Conservation (phyloP, 1,140 invertebrate genomes). For the Eufriesea mexicana region DNA sequence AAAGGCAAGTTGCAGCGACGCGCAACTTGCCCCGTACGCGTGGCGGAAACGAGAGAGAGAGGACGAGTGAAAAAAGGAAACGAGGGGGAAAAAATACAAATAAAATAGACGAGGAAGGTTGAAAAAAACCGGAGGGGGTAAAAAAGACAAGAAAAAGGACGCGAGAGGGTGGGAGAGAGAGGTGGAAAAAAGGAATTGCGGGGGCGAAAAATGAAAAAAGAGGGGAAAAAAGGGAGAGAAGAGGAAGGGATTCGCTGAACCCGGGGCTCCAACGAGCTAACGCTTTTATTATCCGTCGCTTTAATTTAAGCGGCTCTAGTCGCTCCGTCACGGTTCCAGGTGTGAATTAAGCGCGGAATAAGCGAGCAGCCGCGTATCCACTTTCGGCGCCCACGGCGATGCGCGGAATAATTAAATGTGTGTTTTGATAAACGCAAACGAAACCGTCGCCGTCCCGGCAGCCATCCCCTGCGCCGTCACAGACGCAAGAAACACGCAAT, state of each 20-base stretch:
- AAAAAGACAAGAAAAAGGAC: conserved; percentile 46
- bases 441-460: conserved; percentile 19
- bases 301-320: conserved; percentile 81
- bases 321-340: conserved; percentile 78
- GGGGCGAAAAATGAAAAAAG: not conserved
- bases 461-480: not conserved
- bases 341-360: conserved; percentile 79
- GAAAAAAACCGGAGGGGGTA: not conserved
- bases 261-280: conserved; percentile 59
- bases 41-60: conserved; percentile 33
- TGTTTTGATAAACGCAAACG: conserved; percentile 74
- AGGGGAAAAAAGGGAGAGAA: conserved; percentile 50
- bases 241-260: conserved; percentile 54
- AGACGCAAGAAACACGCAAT: conserved; percentile 44
- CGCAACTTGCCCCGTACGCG: conserved; percentile 44
- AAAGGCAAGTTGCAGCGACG: conserved; percentile 52
- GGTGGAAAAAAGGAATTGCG: not conserved
- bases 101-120: not conserved
- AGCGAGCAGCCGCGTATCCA: conserved; percentile 60
- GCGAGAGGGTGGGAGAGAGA: not conserved
- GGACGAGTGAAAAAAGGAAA: conserved; percentile 5
- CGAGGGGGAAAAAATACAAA: not conserved
- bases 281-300: conserved; percentile 81
- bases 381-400: conserved; percentile 67
- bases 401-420: conserved; percentile 77